Evolutionary conservation across 1,140 invertebrate species (phyloP).

Genomic region (Drosophila mauritiana): DNA sequence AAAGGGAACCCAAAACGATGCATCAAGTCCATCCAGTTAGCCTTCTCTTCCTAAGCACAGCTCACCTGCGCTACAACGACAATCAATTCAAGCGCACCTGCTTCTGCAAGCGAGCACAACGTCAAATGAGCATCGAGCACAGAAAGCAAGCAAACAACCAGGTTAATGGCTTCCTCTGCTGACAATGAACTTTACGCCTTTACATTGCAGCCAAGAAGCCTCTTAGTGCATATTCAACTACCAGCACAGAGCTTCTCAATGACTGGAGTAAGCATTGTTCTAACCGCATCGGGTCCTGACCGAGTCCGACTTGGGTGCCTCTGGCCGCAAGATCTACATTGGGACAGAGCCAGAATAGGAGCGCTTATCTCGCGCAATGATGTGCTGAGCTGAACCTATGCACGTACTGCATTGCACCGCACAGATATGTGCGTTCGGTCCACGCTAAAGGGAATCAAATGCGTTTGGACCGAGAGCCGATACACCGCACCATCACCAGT

Average conservation of each 20-base stretch:
- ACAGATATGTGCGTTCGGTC: constrained; percentile 80
- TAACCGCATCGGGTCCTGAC: constrained; percentile 8
- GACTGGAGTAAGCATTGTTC: constrained; percentile 11
- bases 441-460: constrained; percentile 81
- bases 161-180: constrained; percentile 3
- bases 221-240: constrained; percentile 12
- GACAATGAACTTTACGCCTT: constrained; percentile 55
- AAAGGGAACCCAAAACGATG: constrained; percentile 79
- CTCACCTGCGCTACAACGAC: constrained; percentile 54
- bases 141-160: constrained; percentile 19
- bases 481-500: constrained; percentile 79
- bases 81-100: constrained; percentile 17
- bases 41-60: constrained; percentile 23
- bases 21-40: constrained; percentile 78
- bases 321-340: neutral
- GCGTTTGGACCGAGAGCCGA: constrained; percentile 81
- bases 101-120: constrained; percentile 15
- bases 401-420: constrained; percentile 78
- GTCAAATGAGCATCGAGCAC: constrained; percentile 30
- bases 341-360: constrained; percentile 2
- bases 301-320: constrained; percentile 15
- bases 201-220: constrained; percentile 59
- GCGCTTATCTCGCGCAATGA: constrained; percentile 21
- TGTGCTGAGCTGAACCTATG: constrained; percentile 27
- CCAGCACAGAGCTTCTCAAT: constrained; percentile 19